phyloP scores from a whole-genome alignment of 2,113 vertebrate genomes.

The Bubo bubo region DNA sequence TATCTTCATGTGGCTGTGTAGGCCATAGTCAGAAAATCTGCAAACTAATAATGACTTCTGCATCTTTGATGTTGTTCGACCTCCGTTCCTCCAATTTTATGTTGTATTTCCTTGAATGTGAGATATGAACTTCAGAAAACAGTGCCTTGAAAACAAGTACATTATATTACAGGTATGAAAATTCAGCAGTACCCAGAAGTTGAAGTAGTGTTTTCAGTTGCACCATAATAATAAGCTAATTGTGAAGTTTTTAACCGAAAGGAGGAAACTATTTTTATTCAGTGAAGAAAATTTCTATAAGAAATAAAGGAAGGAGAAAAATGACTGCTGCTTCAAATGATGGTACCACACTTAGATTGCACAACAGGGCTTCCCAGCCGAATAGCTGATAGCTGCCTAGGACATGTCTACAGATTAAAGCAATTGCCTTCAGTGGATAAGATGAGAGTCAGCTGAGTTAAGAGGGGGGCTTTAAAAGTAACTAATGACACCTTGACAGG shows the following conservation, averaged over 20 bases:
- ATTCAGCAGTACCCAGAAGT: neutral
- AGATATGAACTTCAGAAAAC: neutral
- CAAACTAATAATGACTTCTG: neutral
- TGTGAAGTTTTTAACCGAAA: neutral
- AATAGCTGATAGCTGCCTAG: neutral
- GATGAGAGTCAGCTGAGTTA: neutral
- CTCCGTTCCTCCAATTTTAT: neutral
- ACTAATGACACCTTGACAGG: neutral
- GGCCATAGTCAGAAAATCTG: neutral
- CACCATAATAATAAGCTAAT: neutral
- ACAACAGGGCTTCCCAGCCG: neutral
- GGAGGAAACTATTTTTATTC: neutral
- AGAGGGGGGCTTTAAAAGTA: neutral
- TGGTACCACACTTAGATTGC: neutral
- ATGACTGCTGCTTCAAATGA: neutral
- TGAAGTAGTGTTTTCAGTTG: neutral
- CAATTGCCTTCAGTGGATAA: neutral
- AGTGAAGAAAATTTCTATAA: neutral
- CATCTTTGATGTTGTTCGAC: neutral
- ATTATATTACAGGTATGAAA: neutral
- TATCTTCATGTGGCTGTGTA: neutral
- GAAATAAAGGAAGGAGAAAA: neutral
- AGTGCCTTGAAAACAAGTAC: neutral
- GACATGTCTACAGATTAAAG: neutral
- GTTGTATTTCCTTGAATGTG: neutral